Evolutionary conservation across 2,888 invertebrate species (phyloP).

Genomic region (Ptychoptera albimana): DNA sequence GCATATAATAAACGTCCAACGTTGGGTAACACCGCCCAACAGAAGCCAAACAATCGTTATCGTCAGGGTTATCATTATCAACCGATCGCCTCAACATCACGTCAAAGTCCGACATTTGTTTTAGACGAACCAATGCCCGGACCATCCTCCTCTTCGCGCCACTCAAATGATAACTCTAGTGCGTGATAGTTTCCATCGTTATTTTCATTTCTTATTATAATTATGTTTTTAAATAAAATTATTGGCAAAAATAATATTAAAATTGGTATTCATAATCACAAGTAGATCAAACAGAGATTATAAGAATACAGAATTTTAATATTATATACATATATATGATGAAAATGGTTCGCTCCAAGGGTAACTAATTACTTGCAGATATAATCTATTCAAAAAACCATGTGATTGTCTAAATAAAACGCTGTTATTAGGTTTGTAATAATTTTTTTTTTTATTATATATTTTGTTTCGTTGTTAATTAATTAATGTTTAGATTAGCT

Average conservation of each 20-base stretch:
- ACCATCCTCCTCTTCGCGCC: constrained; percentile 30
- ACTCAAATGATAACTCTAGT: constrained; percentile 32
- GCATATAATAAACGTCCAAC: constrained; percentile 31
- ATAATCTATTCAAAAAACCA: not conserved
- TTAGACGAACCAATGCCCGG: constrained; percentile 28
- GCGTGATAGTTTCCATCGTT: constrained; percentile 30
- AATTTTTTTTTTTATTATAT: no score
- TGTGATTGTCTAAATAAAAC: not conserved
- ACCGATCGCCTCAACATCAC: constrained; percentile 36
- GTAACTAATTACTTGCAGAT: not conserved
- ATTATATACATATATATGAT: no score
- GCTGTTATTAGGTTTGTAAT: no score
- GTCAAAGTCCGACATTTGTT: constrained; percentile 34
- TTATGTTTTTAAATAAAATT: constrained; percentile 16
- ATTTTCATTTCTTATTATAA: constrained; percentile 17
- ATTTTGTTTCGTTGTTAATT: no score
- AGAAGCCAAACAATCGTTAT: constrained; percentile 31
- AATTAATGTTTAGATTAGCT: no score
- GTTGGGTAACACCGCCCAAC: constrained; percentile 30
- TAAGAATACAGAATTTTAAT: constrained; percentile 9
- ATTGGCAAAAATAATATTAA: constrained; percentile 18
- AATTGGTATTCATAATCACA: constrained; percentile 14
- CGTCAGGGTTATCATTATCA: constrained; percentile 34
- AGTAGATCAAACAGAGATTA: constrained; percentile 11
- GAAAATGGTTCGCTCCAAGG: not conserved